phyloP scores from a whole-genome alignment of 2,113 vertebrate genomes.

The Anolis sagrei region DNA sequence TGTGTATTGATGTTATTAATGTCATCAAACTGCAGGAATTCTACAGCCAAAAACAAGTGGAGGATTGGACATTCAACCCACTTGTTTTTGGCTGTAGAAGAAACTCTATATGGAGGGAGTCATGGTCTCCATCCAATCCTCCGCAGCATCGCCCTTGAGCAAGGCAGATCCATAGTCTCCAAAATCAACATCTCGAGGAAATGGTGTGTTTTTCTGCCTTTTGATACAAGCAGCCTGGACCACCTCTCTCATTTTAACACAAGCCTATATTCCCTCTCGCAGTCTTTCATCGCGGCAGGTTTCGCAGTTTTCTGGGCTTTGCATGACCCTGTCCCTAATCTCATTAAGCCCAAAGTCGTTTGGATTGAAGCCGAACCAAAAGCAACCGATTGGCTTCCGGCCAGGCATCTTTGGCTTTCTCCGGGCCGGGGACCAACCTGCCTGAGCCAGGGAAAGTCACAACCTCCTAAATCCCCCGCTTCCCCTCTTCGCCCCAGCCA shows the following conservation, averaged over 20 bases:
- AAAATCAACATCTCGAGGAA: neutral
- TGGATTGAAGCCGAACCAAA: neutral
- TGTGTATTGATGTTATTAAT: no score
- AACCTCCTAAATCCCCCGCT: neutral
- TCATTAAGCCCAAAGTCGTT: neutral
- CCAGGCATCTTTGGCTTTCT: neutral
- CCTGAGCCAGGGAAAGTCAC: neutral
- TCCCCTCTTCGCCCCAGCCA: fast-evolving
- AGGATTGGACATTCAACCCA: neutral
- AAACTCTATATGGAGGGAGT: fast-evolving
- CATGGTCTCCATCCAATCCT: neutral
- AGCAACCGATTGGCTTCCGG: neutral
- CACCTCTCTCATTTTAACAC: neutral
- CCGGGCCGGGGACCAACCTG: neutral
- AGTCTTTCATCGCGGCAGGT: neutral
- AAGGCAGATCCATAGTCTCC: neutral
- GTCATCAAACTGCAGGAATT: no score
- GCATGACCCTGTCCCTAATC: slow-evolving; percentile 2
- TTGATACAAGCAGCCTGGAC: neutral
- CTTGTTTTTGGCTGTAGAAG: neutral
- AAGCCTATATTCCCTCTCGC: neutral
- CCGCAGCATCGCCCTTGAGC: neutral
- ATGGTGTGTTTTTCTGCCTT: no score
- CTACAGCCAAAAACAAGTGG: neutral
- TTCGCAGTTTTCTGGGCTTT: neutral